Percentiles rank a stretch among this genome's conserved stretches.
Conservation (phyloP, 2,888 invertebrate species). For the Stenoptilia bipunctidactyla region DNA sequence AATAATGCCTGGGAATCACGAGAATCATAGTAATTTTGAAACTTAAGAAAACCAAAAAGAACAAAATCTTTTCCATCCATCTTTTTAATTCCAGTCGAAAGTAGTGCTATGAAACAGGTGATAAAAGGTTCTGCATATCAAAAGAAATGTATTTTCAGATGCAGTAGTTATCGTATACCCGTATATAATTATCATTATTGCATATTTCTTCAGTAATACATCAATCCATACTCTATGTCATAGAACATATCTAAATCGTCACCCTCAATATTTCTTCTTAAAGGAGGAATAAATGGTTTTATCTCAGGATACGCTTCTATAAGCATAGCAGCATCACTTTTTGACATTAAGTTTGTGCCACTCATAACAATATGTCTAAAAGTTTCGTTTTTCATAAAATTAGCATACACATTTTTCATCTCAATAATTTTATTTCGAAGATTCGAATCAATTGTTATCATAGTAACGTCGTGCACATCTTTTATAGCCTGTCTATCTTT, state of each 20-base stretch:
- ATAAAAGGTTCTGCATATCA: too few relatives aligned
- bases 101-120: too few relatives aligned
- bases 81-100: too few relatives aligned
- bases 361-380: conserved; percentile 40
- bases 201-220: not conserved
- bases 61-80: too few relatives aligned
- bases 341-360: conserved; percentile 27
- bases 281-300: conserved; percentile 13
- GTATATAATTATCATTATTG: too few relatives aligned
- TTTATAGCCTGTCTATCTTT: conserved; percentile 38
- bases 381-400: conserved; percentile 35
- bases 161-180: too few relatives aligned
- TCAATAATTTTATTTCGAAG: conserved; percentile 27
- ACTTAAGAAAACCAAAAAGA: too few relatives aligned
- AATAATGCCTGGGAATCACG: too few relatives aligned
- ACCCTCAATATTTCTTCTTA: not conserved
- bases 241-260: not conserved
- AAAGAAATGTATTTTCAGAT: too few relatives aligned
- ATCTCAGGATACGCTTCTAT: conserved; percentile 41
- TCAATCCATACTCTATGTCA: not conserved
- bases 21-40: too few relatives aligned
- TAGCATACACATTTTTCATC: conserved; percentile 29
- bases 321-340: conserved; percentile 26
- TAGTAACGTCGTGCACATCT: conserved; percentile 33
- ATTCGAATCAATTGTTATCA: conserved; percentile 32